phyloP scores from a whole-genome alignment of 1,140 invertebrate species.

The Antheraea pernyi region DNA sequence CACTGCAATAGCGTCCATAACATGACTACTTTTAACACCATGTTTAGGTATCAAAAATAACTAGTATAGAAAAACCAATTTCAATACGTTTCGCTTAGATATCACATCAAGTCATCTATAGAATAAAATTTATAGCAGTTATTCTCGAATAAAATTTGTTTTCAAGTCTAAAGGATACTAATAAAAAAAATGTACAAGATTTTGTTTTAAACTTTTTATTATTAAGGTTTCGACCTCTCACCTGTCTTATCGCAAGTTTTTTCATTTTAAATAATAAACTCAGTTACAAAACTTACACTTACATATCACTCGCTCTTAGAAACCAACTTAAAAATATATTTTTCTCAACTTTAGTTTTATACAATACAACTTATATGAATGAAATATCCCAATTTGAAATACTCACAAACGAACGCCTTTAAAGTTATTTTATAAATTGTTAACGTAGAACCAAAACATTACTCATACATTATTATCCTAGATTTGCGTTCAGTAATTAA shows the following conservation, averaged over 20 bases:
- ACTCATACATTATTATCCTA: too few relatives aligned
- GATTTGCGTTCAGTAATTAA: too few relatives aligned
- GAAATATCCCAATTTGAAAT: background rate
- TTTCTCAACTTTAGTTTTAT: background rate
- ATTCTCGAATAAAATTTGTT: too few relatives aligned
- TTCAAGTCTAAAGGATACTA: too few relatives aligned
- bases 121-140: too few relatives aligned
- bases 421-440: background rate
- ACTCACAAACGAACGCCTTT: background rate
- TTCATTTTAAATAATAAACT: background rate
- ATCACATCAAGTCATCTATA: too few relatives aligned
- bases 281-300: background rate
- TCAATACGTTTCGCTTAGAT: too few relatives aligned
- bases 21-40: too few relatives aligned
- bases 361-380: background rate
- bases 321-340: background rate
- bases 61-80: too few relatives aligned
- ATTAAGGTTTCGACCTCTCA: background rate
- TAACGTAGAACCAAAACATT: too few relatives aligned
- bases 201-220: background rate
- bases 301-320: background rate
- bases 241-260: background rate
- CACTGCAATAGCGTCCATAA: too few relatives aligned
- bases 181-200: background rate
- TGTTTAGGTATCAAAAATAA: too few relatives aligned